phyloP scores from a whole-genome alignment of 2,113 vertebrate genomes.

The Ibidorhyncha struthersii region DNA sequence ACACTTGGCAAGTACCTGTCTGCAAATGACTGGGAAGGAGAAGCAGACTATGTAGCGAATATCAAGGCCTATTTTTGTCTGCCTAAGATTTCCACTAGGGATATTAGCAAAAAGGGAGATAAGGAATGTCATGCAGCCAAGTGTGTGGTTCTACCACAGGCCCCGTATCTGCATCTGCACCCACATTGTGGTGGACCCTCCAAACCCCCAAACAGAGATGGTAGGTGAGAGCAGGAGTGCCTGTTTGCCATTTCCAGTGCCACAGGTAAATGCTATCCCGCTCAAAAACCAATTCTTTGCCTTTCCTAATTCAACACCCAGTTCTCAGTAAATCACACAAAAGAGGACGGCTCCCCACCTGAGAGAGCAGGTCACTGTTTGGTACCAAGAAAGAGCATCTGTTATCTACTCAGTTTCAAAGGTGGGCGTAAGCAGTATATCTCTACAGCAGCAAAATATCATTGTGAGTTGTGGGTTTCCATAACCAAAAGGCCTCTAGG shows the following conservation, averaged over 20 bases:
- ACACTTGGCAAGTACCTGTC: constrained; percentile 59
- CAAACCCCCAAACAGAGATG: not conserved
- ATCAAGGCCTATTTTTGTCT: constrained; percentile 8
- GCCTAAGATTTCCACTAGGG: not conserved
- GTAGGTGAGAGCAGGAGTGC: not conserved
- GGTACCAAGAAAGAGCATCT: not conserved
- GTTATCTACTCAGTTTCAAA: not conserved
- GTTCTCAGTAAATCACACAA: not conserved
- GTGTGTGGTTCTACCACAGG: not conserved
- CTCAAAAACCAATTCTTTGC: not conserved
- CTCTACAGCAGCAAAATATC: constrained; percentile 18
- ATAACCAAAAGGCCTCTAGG: constrained; percentile 31
- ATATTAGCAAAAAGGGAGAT: not conserved
- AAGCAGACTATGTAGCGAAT: not conserved
- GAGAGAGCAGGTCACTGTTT: not conserved
- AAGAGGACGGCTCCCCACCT: not conserved
- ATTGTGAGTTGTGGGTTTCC: not conserved
- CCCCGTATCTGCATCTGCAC: not conserved
- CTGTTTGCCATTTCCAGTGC: not conserved
- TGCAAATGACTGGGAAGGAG: constrained; percentile 28
- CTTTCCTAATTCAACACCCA: not conserved
- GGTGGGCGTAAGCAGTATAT: not conserved
- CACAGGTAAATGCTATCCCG: not conserved
- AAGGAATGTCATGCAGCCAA: not conserved
- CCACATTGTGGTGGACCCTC: not conserved